Evolutionary conservation across 2,797 vertebrate genomes (phyloP), one percentile per base, ranked within the genome.

Genomic region (Lagorchestes hirsutus): DNA sequence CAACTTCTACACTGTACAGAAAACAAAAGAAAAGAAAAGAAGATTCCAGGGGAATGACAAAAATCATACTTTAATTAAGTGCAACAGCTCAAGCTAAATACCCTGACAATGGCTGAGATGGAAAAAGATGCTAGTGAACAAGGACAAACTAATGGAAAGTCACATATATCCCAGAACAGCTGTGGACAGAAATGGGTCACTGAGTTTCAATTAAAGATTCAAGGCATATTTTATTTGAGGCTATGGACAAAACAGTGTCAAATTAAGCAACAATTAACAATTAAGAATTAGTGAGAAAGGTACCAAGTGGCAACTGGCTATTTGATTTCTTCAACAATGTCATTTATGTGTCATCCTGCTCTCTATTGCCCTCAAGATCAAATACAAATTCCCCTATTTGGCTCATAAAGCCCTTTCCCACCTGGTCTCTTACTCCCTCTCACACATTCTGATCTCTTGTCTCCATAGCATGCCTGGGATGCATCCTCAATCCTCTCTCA

Each of bases 91-190:
- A 92, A 31, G 57, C 54, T 34, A 93, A 82, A 92, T 4, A 93
- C 31, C 9, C n/a, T 28, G 16, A 29, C 87, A 34, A 46, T 58
- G 50, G 91, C 54, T 50, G 54, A 34, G 74, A 34, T 28, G 29
- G 34, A 54, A 82, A 92, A 55, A 5, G 62, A 54, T 55, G 54
- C 11, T 22, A 54, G 29, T n/a, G 93, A 29, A 18, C 57, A 90
- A 87, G 55, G 96, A 91, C n/a, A 82, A 96, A 97, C n/a, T 13
- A 95, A 82, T 91, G 54, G 55, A 96, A 92, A 94, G 55, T 29
- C 94, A 92, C 24, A 82, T 16, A 90, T 94, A 34, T 92, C 92
- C n/a, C 90, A 93, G 54, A 92, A 93, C 54, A 54, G 29, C 90
- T 34, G 87, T 93, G 62, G 91, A 93, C 58, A 11, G 18, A 54